phyloP scores from a whole-genome alignment of 1,140 invertebrate genomes.

The Argopecten irradians region DNA sequence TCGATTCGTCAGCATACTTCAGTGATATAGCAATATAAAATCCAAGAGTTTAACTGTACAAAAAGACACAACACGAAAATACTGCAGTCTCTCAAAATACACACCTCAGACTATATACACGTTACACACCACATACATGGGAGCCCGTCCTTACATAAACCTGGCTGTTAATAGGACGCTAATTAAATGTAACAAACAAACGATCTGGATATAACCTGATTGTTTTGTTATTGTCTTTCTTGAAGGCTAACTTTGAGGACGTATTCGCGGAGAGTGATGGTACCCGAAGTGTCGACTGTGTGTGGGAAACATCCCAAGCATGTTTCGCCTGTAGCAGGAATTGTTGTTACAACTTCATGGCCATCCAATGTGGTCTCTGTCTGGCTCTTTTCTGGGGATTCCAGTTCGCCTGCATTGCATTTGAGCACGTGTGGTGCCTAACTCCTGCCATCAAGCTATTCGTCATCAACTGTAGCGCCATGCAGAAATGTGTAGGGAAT shows the following conservation, averaged over 20 bases:
- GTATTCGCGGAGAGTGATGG: conserved; percentile 86
- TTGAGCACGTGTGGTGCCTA: conserved; percentile 77
- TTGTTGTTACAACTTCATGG: conserved; percentile 85
- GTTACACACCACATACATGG: too few species aligned
- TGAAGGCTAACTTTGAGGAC: conserved; percentile 82
- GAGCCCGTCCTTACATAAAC: too few species aligned
- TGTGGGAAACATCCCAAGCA: conserved; percentile 84
- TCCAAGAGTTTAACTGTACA: too few species aligned
- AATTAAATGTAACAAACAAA: too few species aligned
- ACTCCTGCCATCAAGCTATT: conserved; percentile 65
- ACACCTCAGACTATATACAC: too few species aligned
- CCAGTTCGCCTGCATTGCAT: conserved; percentile 85
- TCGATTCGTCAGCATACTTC: too few species aligned
- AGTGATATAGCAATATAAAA: too few species aligned
- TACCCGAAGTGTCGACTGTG: conserved; percentile 84
- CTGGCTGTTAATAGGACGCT: too few species aligned
- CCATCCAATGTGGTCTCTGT: conserved; percentile 83
- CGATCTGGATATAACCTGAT: too few species aligned
- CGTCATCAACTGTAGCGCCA: conserved; percentile 81
- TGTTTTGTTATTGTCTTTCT: too few species aligned
- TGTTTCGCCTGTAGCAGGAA: conserved; percentile 84
- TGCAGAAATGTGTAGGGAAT: conserved; percentile 79
- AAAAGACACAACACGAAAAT: too few species aligned
- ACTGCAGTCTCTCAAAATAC: too few species aligned
- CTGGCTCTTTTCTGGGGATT: conserved; percentile 83